Conservation (phyloP, 2,888 invertebrate species). For the Acrobasis suavella region DNA sequence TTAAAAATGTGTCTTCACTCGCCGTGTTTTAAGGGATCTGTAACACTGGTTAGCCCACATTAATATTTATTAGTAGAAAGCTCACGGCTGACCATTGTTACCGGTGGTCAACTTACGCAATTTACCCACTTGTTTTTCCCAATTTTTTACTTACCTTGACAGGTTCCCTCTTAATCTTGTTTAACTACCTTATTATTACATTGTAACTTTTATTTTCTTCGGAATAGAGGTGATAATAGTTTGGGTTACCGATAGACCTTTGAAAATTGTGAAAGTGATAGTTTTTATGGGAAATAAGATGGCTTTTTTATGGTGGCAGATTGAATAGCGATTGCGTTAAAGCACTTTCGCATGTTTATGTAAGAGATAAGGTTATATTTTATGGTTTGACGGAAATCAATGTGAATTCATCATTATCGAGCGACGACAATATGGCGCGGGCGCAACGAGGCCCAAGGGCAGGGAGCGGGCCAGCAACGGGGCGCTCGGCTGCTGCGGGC, state of each 20-base stretch:
- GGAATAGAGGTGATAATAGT: slow-evolving; percentile 3
- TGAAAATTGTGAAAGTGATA: slow-evolving; percentile 12
- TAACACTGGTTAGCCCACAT: slow-evolving; percentile 40
- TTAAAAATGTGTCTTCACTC: slow-evolving; percentile 18
- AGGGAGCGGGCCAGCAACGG: too few species aligned
- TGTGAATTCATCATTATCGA: too few species aligned
- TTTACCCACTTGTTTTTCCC: slow-evolving; percentile 16
- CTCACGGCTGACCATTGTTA: slow-evolving; percentile 48
- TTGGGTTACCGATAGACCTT: not conserved
- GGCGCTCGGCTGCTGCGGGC: too few species aligned
- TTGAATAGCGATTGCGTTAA: slow-evolving; percentile 1
- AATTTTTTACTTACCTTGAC: slow-evolving; percentile 10
- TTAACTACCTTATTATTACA: not conserved
- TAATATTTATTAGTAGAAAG: slow-evolving; percentile 71
- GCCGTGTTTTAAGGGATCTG: slow-evolving; percentile 30
- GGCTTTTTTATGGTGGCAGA: slow-evolving; percentile 12
- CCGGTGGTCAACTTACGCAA: slow-evolving; percentile 13
- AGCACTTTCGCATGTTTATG: slow-evolving; percentile 9
- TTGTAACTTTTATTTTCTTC: not conserved
- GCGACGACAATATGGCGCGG: too few species aligned
- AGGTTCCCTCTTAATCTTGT: slow-evolving; percentile 8
- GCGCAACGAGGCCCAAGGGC: too few species aligned
- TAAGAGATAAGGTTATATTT: not conserved
- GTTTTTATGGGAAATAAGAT: slow-evolving; percentile 12
- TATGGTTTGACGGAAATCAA: not conserved